These are phyloP conservation scores for Cybosia mesomella DNA, from an alignment of 2,888 invertebrate species.

Conservation along the genomic window DNA sequence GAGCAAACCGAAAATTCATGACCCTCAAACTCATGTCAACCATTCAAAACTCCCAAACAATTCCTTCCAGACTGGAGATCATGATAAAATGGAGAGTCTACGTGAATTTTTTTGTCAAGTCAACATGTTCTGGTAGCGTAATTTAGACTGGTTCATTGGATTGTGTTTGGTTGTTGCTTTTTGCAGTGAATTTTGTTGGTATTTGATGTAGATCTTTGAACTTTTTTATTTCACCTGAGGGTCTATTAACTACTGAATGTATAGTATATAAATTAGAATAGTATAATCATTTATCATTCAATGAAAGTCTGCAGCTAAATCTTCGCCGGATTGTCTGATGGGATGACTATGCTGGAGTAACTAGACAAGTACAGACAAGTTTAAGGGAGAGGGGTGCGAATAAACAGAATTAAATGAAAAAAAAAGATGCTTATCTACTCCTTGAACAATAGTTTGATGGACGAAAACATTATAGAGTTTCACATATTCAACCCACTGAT, in stretches of 20 bases:
- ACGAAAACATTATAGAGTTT: no score
- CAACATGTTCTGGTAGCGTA: constrained; percentile 59
- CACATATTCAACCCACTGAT: no score
- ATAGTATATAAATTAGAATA: not conserved
- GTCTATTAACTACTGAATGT: not conserved
- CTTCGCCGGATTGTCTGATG: no score
- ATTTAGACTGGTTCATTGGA: constrained; percentile 64
- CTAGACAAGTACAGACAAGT: no score
- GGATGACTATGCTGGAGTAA: no score
- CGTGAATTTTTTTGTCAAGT: constrained; percentile 54
- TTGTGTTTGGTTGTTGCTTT: constrained; percentile 55
- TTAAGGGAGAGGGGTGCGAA: no score
- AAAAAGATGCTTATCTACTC: no score
- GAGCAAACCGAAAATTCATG: constrained; percentile 51
- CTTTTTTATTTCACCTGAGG: not conserved
- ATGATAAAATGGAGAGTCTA: constrained; percentile 42
- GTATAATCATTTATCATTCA: no score
- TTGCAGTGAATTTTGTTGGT: constrained; percentile 42
- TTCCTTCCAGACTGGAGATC: constrained; percentile 33
- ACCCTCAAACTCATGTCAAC: constrained; percentile 33
- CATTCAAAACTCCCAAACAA: constrained; percentile 9
- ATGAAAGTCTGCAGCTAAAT: no score
- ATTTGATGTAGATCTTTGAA: constrained; percentile 12
- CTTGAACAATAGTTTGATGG: no score
- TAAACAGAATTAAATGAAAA: no score